phyloP scores from a whole-genome alignment of 2,888 invertebrate genomes.

The Hetaerina titia region DNA sequence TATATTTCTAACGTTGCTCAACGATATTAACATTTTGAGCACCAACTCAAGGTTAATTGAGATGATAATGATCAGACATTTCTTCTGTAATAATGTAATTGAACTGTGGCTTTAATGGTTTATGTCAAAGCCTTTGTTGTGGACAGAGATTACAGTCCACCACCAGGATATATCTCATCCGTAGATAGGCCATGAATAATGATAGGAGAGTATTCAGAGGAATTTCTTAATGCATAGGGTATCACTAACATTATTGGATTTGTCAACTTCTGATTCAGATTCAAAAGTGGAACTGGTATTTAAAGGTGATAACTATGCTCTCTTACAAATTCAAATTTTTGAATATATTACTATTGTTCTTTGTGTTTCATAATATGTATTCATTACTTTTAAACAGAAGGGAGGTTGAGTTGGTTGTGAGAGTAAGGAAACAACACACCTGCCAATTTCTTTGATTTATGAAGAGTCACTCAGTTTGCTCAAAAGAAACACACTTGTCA shows the following conservation, averaged over 20 bases:
- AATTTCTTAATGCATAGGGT: neutral
- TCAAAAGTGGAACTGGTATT: constrained; percentile 90
- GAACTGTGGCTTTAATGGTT: no score
- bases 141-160: constrained; percentile 91
- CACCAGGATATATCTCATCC: constrained; percentile 90
- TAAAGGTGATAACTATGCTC: constrained; percentile 69
- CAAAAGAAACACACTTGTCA: neutral
- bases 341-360: constrained; percentile 34
- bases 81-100: no score
- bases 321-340: neutral
- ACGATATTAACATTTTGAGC: no score
- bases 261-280: constrained; percentile 96
- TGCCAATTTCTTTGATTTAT: constrained; percentile 88
- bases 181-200: constrained; percentile 90
- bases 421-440: constrained; percentile 85
- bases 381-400: constrained; percentile 76
- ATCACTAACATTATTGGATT: constrained; percentile 84
- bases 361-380: neutral
- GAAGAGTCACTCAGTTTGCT: constrained; percentile 80
- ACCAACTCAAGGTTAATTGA: no score
- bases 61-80: no score
- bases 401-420: constrained; percentile 82
- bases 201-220: constrained; percentile 76
- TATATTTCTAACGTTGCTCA: no score
- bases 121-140: constrained; percentile 94